Conservation (phyloP, 30 jellyfish, hydroid and myxozoan species). For the Phacellophora camtschatica region DNA sequence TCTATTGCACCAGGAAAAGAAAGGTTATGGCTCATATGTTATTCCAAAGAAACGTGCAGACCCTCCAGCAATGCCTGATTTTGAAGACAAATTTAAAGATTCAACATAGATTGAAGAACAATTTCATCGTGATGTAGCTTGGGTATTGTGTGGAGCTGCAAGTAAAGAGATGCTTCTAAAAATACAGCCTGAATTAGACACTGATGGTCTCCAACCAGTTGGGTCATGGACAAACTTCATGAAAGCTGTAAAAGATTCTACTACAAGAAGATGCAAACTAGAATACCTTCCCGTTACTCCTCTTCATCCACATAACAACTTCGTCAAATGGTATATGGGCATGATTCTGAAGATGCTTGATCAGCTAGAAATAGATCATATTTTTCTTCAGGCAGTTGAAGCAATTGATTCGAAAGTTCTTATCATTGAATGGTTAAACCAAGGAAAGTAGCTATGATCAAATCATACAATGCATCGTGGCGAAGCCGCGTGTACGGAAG, state of each 20-base stretch:
- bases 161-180: neutral
- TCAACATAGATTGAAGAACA: slow-evolving; percentile 14
- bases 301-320: slow-evolving; percentile 33
- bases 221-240: slow-evolving; percentile 54
- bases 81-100: neutral
- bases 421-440: slow-evolving; percentile 20
- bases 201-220: neutral
- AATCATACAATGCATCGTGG: no score
- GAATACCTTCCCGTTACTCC: slow-evolving; percentile 64
- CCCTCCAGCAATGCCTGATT: slow-evolving; percentile 12
- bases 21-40: neutral
- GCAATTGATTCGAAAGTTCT: slow-evolving; percentile 36
- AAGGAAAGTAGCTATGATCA: slow-evolving; percentile 14
- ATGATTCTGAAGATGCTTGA: slow-evolving; percentile 37
- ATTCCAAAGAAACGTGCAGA: neutral
- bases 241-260: slow-evolving; percentile 2
- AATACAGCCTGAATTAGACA: neutral
- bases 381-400: slow-evolving; percentile 64
- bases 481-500: no score
- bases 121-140: slow-evolving; percentile 23
- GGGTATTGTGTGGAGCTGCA: slow-evolving; percentile 17
- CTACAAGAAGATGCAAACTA: slow-evolving; percentile 31
- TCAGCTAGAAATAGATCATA: slow-evolving; percentile 27
- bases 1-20: neutral
- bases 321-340: slow-evolving; percentile 46